Evolutionary conservation across 2,797 vertebrate species (phyloP).

Genomic region (Sebastes diaconus): DNA sequence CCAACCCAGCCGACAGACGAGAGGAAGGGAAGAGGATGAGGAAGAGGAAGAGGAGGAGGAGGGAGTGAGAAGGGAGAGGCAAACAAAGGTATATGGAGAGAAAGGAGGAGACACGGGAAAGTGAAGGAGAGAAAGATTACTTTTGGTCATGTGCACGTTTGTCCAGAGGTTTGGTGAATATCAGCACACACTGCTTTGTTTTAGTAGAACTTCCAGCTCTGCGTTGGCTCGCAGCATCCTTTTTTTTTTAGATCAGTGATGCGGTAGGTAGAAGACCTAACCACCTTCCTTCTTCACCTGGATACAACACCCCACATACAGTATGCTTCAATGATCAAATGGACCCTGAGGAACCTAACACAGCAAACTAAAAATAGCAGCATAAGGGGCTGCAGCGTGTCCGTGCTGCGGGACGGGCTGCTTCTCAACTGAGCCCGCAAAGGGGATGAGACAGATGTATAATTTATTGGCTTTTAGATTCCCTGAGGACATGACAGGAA

Average conservation of each 20-base stretch:
- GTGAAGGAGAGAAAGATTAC: slow-evolving; percentile 80
- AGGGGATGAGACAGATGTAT: slow-evolving; percentile 50
- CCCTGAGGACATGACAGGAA: slow-evolving; percentile 28
- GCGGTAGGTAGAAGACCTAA: not conserved
- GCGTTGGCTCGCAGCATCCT: not conserved
- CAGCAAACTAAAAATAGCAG: slow-evolving; percentile 42
- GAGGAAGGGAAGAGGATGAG: slow-evolving; percentile 56
- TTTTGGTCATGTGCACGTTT: slow-evolving; percentile 58
- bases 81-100: slow-evolving; percentile 61
- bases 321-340: slow-evolving; percentile 11
- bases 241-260: not conserved
- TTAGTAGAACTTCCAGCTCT: not conserved
- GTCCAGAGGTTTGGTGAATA: not conserved
- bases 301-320: slow-evolving; percentile 19
- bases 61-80: slow-evolving; percentile 51
- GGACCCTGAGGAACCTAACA: slow-evolving; percentile 12
- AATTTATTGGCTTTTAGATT: slow-evolving; percentile 58
- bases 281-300: slow-evolving; percentile 29
- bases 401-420: slow-evolving; percentile 13
- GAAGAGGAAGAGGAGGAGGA: slow-evolving; percentile 27
- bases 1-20: slow-evolving; percentile 80
- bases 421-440: not conserved
- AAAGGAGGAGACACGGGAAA: slow-evolving; percentile 63
- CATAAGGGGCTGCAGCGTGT: not conserved
- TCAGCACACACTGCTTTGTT: slow-evolving; percentile 9